Evolutionary conservation across 1,140 invertebrate genomes (phyloP), one percentile per base, ranked within the genome.

Genomic region (Luehdorfia chinensis): DNA sequence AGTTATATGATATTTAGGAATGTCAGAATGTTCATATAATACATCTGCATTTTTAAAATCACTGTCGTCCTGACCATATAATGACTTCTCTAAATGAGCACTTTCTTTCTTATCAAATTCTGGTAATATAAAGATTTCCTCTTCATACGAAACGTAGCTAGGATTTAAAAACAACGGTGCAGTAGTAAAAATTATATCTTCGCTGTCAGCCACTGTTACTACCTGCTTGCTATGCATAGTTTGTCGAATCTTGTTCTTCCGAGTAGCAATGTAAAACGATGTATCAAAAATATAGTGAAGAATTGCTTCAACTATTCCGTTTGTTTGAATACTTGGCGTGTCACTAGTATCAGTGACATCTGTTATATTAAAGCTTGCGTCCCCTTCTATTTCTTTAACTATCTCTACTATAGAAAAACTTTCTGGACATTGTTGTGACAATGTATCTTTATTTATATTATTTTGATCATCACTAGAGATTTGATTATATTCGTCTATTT

Each of bases 121-220:
- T n/a, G n/a, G n/a, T n/a, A n/a, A n/a, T n/a, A n/a, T n/a, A n/a
- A n/a, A n/a, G n/a, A n/a, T n/a, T n/a, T n/a, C n/a, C n/a, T n/a
- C n/a, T n/a, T n/a, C n/a, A n/a, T n/a, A n/a, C n/a, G n/a, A n/a
- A n/a, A n/a, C n/a, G n/a, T n/a, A n/a, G n/a, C n/a, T n/a, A n/a
- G n/a, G n/a, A n/a, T n/a, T n/a, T n/a, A n/a, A n/a, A 59, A 63
- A 73, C 3, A 59, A 23, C 28, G 48, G 36, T 6, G 47, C 41
- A 3, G 81, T 65, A 1, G 83, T 86, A 23, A 60, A 74, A 12
- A 86, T n/a, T 31, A 86, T 77, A 55, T 86, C 83, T 64, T 84
- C 83, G 25, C 19, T 39, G 50, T 86, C 83, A 7, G 69, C 79
- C 12, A 86, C 64, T 12, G 79, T 86, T 0, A 84, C 33, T 2